phyloP scores from a whole-genome alignment of 2,888 invertebrate species.

The Drosophila quinaria region DNA sequence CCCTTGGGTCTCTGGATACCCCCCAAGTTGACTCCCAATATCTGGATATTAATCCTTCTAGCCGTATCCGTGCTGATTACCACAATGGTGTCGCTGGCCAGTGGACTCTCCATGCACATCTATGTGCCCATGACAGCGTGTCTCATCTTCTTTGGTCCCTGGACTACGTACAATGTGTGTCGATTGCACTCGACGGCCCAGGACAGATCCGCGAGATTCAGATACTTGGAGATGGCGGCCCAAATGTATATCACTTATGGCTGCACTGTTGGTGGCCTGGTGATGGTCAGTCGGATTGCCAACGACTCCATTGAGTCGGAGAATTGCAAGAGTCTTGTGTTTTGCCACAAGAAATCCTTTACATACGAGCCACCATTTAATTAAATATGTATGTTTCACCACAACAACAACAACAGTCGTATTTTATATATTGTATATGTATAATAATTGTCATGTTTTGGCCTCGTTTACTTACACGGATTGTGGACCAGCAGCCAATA shows the following conservation, averaged over 20 bases:
- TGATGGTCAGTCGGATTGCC: conserved; percentile 27
- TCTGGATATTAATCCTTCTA: conserved; percentile 58
- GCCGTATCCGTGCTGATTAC: conserved; percentile 42
- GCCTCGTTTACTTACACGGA: conserved; percentile 87
- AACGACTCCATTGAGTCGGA: conserved; percentile 33
- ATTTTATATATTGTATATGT: conserved; percentile 2
- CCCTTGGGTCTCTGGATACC: conserved; percentile 58
- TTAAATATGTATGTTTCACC: not conserved
- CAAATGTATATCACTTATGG: conserved; percentile 58
- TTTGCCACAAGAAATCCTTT: conserved; percentile 25
- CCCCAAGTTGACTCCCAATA: conserved; percentile 19
- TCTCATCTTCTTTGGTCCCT: conserved; percentile 65
- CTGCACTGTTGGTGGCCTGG: conserved; percentile 44
- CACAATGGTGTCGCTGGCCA: conserved; percentile 34
- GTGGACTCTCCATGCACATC: conserved; percentile 43
- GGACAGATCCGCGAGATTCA: not conserved
- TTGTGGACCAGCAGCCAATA: conserved; percentile 89
- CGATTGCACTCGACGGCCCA: conserved; percentile 26
- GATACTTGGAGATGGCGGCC: conserved; percentile 48
- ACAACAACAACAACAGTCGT: not conserved
- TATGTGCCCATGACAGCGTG: conserved; percentile 52
- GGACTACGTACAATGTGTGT: conserved; percentile 65
- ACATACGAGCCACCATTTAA: not conserved
- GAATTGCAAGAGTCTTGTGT: conserved; percentile 21
- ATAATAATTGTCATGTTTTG: not conserved